These are phyloP conservation scores for Phycodurus eques DNA, from an alignment of 2,113 vertebrate genomes.

Conservation along the genomic window DNA sequence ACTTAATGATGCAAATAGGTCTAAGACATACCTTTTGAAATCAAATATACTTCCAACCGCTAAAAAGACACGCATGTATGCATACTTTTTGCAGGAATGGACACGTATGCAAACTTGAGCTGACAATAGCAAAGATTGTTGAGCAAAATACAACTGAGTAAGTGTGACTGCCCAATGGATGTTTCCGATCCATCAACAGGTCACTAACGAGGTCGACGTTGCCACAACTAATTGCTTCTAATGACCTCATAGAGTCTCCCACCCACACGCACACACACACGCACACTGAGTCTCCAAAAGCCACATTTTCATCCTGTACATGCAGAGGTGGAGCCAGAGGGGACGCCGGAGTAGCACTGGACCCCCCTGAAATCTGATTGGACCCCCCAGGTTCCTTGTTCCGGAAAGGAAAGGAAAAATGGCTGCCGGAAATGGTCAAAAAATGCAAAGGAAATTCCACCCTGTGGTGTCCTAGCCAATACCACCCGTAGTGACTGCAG, in stretches of 20 bases:
- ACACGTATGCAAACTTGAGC: slow-evolving; percentile 10
- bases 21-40: slow-evolving; percentile 71
- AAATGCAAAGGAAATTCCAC: no score
- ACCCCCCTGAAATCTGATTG: no score
- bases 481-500: no score
- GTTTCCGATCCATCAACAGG: slow-evolving; percentile 63
- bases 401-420: no score
- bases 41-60: slow-evolving; percentile 64
- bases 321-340: no score
- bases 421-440: no score
- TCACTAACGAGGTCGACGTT: slow-evolving; percentile 47
- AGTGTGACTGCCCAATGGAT: slow-evolving; percentile 50
- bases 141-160: slow-evolving; percentile 39
- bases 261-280: not conserved
- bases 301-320: not conserved
- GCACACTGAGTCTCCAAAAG: not conserved
- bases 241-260: slow-evolving; percentile 45
- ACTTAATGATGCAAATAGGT: slow-evolving; percentile 73
- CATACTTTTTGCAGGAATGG: slow-evolving; percentile 11
- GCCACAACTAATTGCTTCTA: slow-evolving; percentile 53
- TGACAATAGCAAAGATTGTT: slow-evolving; percentile 6
- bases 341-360: no score
- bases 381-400: no score
- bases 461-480: no score
- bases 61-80: slow-evolving; percentile 10